Conservation (phyloP, 2,113 vertebrate species). For the Heptranchias perlo region DNA sequence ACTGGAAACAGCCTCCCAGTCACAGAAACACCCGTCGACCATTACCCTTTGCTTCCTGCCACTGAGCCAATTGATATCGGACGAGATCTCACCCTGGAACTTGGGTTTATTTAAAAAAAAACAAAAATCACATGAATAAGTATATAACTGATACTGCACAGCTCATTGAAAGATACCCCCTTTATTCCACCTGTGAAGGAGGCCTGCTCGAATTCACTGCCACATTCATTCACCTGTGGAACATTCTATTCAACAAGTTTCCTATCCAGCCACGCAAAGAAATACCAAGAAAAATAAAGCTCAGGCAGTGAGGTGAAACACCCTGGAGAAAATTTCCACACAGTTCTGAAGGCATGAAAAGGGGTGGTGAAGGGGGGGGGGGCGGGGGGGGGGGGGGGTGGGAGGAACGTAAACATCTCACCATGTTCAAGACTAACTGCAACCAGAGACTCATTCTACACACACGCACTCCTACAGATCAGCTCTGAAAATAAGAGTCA, state of each 20-base stretch:
- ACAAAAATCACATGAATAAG: neutral
- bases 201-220: neutral
- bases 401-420: neutral
- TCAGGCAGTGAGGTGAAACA: neutral
- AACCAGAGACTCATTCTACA: neutral
- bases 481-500: neutral
- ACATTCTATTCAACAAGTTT: conserved; percentile 2
- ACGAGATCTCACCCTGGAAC: neutral
- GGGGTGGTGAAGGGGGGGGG: neutral
- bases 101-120: neutral
- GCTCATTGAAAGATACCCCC: neutral
- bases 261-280: neutral
- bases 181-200: neutral
- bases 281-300: neutral
- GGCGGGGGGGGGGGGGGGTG: too few relatives aligned
- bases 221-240: neutral
- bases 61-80: too few relatives aligned
- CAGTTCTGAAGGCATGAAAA: neutral
- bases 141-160: neutral
- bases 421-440: neutral
- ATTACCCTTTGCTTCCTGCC: too few relatives aligned
- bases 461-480: neutral
- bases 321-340: conserved; percentile 8
- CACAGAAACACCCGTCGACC: too few relatives aligned
- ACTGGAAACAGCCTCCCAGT: too few relatives aligned